These are phyloP conservation scores for Labrus mixtus DNA, from an alignment of 2,113 vertebrate species.

Conservation along the genomic window DNA sequence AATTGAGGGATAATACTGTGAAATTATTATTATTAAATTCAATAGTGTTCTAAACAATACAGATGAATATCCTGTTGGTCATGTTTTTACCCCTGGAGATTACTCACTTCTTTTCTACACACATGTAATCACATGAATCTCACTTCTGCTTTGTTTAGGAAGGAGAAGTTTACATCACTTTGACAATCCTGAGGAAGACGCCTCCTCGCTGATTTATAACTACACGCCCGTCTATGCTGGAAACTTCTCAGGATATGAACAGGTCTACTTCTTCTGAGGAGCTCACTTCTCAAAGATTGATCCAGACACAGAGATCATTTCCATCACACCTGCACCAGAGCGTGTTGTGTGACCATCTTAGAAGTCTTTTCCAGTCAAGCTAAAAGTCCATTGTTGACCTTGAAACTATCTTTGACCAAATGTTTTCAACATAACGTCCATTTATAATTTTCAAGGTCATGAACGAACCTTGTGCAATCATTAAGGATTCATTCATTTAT, in stretches of 20 bases:
- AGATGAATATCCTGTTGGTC: neutral
- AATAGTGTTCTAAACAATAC: too few relatives aligned
- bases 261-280: constrained; percentile 83
- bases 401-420: too few relatives aligned
- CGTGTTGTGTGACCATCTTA: neutral
- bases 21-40: too few relatives aligned
- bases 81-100: neutral
- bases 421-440: too few relatives aligned
- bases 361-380: neutral
- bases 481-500: too few relatives aligned
- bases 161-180: constrained; percentile 83
- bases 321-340: neutral
- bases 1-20: too few relatives aligned
- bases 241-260: constrained; percentile 79
- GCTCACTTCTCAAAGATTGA: neutral
- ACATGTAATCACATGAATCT: constrained; percentile 6
- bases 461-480: too few relatives aligned
- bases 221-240: constrained; percentile 76
- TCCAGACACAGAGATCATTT: neutral
- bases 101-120: neutral
- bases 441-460: too few relatives aligned
- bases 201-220: constrained; percentile 81
- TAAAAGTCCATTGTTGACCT: too few relatives aligned
- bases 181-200: constrained; percentile 73
- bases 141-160: constrained; percentile 71